phyloP scores from a whole-genome alignment of 2,888 invertebrate species.

The Xestia xanthographa region DNA sequence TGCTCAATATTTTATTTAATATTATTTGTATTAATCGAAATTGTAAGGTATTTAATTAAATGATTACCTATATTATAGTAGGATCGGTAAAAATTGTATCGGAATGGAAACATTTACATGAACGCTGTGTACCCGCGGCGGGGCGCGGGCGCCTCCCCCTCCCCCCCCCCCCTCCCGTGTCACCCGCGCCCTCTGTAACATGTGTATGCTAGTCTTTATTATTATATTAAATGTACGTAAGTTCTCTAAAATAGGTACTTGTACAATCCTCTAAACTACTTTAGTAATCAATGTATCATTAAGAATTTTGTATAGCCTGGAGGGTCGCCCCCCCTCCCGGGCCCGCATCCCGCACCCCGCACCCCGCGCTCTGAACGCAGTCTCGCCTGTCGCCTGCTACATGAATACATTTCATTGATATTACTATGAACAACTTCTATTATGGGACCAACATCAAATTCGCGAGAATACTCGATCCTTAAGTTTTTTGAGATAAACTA shows the following conservation, averaged over 20 bases:
- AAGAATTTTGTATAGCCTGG: constrained; percentile 76
- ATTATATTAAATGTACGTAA: constrained; percentile 83
- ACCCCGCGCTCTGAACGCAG: constrained; percentile 10
- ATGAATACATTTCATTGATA: not conserved
- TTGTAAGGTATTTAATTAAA: constrained; percentile 72
- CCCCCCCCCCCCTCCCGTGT: not conserved
- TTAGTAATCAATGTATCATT: constrained; percentile 79
- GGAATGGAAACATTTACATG: constrained; percentile 55
- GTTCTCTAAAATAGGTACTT: constrained; percentile 78
- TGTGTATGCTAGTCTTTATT: constrained; percentile 90
- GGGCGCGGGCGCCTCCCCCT: not conserved
- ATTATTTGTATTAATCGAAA: constrained; percentile 78
- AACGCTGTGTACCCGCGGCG: constrained; percentile 13
- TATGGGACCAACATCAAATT: not conserved
- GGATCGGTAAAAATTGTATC: constrained; percentile 53
- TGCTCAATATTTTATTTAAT: constrained; percentile 85
- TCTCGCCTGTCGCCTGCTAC: not conserved
- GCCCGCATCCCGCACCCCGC: not conserved
- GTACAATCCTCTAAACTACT: constrained; percentile 76
- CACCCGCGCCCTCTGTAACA: constrained; percentile 68
- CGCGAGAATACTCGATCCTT: not conserved
- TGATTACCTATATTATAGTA: constrained; percentile 62
- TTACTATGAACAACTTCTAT: not conserved
- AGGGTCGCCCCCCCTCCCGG: no score
- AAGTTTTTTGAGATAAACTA: not conserved